These are phyloP conservation scores for Vanessa cardui DNA, from an alignment of 2,888 invertebrate species.

Conservation along the genomic window DNA sequence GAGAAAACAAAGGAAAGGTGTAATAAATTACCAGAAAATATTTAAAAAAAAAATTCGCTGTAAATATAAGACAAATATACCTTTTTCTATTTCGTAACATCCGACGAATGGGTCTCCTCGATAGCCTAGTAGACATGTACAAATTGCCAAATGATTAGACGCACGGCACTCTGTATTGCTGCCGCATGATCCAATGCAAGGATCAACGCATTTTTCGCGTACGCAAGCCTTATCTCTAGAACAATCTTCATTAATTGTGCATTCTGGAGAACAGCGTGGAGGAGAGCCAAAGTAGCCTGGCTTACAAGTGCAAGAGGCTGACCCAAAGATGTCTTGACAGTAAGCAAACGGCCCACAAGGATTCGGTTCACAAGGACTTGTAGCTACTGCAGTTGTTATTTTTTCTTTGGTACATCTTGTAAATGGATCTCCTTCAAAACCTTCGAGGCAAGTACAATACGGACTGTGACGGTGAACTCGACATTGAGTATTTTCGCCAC, in stretches of 20 bases:
- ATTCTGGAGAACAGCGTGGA: constrained; percentile 89
- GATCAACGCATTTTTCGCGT: constrained; percentile 88
- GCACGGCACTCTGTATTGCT: constrained; percentile 87
- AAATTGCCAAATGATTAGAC: constrained; percentile 89
- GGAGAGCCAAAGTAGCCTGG: constrained; percentile 86
- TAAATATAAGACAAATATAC: constrained; percentile 45
- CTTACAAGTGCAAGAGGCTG: constrained; percentile 84
- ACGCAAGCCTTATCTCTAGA: constrained; percentile 87
- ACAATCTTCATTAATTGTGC: constrained; percentile 90
- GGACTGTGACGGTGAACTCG: constrained; percentile 86
- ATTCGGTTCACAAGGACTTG: constrained; percentile 83
- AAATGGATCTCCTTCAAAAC: constrained; percentile 90
- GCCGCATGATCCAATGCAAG: constrained; percentile 88
- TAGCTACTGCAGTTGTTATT: constrained; percentile 81
- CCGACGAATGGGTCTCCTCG: constrained; percentile 89
- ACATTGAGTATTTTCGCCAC: constrained; percentile 87
- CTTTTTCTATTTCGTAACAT: constrained; percentile 59
- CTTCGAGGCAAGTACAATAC: constrained; percentile 87
- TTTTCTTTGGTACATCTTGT: constrained; percentile 69
- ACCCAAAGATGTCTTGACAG: constrained; percentile 81
- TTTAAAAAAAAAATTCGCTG: too few species aligned
- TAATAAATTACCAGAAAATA: too few species aligned
- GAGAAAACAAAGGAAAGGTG: too few species aligned
- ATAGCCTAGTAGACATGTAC: constrained; percentile 86
- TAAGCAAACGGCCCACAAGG: constrained; percentile 87